These are phyloP conservation scores for Microcaecilia unicolor DNA, from an alignment of 2,797 vertebrate species.

Conservation along the genomic window DNA sequence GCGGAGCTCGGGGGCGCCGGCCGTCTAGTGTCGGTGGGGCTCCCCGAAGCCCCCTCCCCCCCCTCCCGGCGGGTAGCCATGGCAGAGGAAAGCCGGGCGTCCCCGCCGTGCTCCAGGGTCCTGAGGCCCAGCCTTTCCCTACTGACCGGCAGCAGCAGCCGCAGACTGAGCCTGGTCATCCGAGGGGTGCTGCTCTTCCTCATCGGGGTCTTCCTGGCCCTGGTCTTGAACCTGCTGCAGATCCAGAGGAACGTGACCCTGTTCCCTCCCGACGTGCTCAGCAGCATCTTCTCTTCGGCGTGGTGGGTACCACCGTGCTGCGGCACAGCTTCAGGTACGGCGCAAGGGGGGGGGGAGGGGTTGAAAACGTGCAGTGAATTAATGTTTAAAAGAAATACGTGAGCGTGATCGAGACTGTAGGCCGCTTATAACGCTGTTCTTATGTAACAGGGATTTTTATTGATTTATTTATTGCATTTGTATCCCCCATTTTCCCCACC, in stretches of 20 bases:
- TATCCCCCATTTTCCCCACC: no score
- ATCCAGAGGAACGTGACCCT: slow-evolving; percentile 91
- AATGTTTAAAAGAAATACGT: no score
- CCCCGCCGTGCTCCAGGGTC: slow-evolving; percentile 32
- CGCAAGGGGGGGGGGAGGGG: background rate
- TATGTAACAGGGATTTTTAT: no score
- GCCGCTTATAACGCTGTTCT: no score
- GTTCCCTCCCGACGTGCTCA: slow-evolving; percentile 88
- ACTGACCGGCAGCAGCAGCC: slow-evolving; percentile 71
- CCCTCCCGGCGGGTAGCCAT: slow-evolving; percentile 43
- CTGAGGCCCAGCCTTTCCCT: slow-evolving; percentile 69
- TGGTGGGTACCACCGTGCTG: slow-evolving; percentile 95
- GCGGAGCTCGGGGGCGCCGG: no score
- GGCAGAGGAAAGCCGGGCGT: slow-evolving; percentile 47
- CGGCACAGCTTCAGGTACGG: slow-evolving; percentile 83
- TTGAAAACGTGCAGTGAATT: no score
- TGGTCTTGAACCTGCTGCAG: slow-evolving; percentile 90
- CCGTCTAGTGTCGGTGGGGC: no score
- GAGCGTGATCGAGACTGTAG: no score
- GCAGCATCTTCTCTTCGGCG: slow-evolving; percentile 87
- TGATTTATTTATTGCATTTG: no score
- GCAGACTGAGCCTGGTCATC: slow-evolving; percentile 73
- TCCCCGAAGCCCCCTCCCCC: no score
- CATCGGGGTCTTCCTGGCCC: slow-evolving; percentile 82
- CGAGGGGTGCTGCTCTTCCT: slow-evolving; percentile 80